Evolutionary conservation across 2,797 vertebrate species (phyloP).

Genomic region (Catharus ustulatus): DNA sequence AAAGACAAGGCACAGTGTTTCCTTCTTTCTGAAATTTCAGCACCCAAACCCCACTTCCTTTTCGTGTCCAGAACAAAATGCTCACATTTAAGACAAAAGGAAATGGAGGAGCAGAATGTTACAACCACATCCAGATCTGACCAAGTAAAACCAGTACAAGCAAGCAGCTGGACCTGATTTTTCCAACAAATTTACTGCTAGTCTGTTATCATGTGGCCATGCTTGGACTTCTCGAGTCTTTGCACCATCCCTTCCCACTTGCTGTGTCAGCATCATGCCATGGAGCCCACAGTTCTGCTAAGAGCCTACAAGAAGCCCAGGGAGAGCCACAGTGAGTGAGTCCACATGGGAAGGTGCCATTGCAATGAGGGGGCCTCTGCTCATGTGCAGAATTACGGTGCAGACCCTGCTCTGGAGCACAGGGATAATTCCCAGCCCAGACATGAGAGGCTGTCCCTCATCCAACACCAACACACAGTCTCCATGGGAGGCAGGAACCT

Average conservation of each 20-base stretch:
- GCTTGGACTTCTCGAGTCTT: neutral
- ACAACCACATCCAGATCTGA: neutral
- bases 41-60: neutral
- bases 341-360: neutral
- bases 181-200: neutral
- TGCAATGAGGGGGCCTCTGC: fast-evolving
- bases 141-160: neutral
- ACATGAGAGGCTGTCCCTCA: neutral
- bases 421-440: fast-evolving
- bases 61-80: neutral
- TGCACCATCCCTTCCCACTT: neutral
- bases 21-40: slow-evolving; percentile 7
- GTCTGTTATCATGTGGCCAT: neutral
- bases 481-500: neutral
- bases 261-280: neutral
- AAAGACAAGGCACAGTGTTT: neutral
- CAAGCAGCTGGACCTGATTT: neutral
- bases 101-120: neutral
- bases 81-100: neutral
- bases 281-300: neutral
- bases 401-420: neutral
- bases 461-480: neutral
- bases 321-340: fast-evolving
- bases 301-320: neutral
- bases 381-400: neutral